Percentiles rank a stretch among this genome's conserved stretches.
These are phyloP conservation scores for Cheilosia grossa DNA, from an alignment of 2,888 invertebrate genomes.

Conservation along the genomic window DNA sequence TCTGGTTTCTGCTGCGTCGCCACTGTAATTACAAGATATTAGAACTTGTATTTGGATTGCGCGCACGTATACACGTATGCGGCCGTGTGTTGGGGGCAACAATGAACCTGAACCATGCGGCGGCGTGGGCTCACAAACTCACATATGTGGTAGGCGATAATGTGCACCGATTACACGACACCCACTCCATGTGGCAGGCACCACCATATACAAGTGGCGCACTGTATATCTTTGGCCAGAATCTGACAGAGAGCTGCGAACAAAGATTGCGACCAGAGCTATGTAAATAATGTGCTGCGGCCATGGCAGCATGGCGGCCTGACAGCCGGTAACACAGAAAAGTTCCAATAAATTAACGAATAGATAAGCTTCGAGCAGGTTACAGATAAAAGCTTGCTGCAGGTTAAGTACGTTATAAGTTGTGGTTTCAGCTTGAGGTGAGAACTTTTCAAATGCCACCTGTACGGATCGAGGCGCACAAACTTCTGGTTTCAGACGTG, in stretches of 20 bases:
- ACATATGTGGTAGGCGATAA: slow-evolving; percentile 60
- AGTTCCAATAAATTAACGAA: slow-evolving; percentile 39
- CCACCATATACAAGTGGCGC: slow-evolving; percentile 32
- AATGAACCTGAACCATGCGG: slow-evolving; percentile 18
- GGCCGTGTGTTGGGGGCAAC: slow-evolving; percentile 12
- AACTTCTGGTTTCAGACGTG: no score
- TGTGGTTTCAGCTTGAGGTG: not conserved
- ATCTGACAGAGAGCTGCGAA: slow-evolving; percentile 52
- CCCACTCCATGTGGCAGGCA: slow-evolving; percentile 54
- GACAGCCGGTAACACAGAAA: slow-evolving; percentile 29
- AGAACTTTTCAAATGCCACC: not conserved
- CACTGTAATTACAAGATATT: slow-evolving; percentile 72
- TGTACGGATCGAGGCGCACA: not conserved
- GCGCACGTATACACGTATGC: not conserved
- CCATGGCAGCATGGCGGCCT: slow-evolving; percentile 12
- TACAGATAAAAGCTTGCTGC: slow-evolving; percentile 3
- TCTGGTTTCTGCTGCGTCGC: slow-evolving; percentile 74
- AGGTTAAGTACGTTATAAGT: not conserved
- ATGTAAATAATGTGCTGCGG: slow-evolving; percentile 16
- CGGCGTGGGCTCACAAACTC: slow-evolving; percentile 5
- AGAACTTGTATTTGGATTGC: slow-evolving; percentile 71
- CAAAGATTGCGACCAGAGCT: slow-evolving; percentile 17
- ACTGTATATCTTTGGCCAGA: slow-evolving; percentile 23
- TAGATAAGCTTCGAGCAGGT: slow-evolving; percentile 35
- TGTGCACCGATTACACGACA: slow-evolving; percentile 63